These are phyloP conservation scores for Scaptomyza tumidula DNA, from an alignment of 2,888 invertebrate species.

Conservation along the genomic window DNA sequence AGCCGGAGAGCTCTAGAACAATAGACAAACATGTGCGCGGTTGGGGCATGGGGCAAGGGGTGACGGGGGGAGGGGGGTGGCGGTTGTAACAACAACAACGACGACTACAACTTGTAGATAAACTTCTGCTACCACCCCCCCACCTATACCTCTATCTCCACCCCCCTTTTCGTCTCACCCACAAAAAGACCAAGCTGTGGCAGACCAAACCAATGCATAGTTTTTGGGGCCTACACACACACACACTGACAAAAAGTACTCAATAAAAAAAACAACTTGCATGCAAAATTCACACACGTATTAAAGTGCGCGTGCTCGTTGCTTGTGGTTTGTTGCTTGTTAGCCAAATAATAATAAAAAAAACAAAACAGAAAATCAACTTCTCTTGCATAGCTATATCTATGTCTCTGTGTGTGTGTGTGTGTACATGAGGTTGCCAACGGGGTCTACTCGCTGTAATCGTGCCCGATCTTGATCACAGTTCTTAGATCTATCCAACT, in stretches of 20 bases:
- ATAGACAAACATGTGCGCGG: slow-evolving; percentile 70
- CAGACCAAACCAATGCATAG: slow-evolving; percentile 59
- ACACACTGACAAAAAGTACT: slow-evolving; percentile 29
- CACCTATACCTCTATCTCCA: background rate
- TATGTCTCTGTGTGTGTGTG: background rate
- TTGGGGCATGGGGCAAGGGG: background rate
- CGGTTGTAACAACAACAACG: slow-evolving; percentile 25
- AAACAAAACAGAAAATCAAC: slow-evolving; percentile 20
- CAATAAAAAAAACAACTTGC: slow-evolving; percentile 45
- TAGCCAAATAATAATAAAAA: slow-evolving; percentile 39
- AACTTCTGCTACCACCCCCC: background rate
- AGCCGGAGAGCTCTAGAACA: slow-evolving; percentile 71
- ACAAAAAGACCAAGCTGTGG: slow-evolving; percentile 8
- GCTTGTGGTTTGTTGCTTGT: slow-evolving; percentile 33
- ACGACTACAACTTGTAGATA: slow-evolving; percentile 57
- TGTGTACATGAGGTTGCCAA: slow-evolving; percentile 36
- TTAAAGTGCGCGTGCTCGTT: slow-evolving; percentile 63
- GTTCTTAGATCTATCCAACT: slow-evolving; percentile 35
- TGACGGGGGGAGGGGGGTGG: slow-evolving; percentile 5
- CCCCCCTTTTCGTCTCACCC: too few species aligned
- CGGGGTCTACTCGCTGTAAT: slow-evolving; percentile 38
- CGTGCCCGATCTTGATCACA: slow-evolving; percentile 48
- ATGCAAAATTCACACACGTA: slow-evolving; percentile 65
- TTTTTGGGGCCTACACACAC: slow-evolving; percentile 55
- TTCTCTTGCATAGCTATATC: slow-evolving; percentile 6